Base-by-base conservation (phyloP, 2,113 vertebrate species). In the Arenaria interpres region DNA sequence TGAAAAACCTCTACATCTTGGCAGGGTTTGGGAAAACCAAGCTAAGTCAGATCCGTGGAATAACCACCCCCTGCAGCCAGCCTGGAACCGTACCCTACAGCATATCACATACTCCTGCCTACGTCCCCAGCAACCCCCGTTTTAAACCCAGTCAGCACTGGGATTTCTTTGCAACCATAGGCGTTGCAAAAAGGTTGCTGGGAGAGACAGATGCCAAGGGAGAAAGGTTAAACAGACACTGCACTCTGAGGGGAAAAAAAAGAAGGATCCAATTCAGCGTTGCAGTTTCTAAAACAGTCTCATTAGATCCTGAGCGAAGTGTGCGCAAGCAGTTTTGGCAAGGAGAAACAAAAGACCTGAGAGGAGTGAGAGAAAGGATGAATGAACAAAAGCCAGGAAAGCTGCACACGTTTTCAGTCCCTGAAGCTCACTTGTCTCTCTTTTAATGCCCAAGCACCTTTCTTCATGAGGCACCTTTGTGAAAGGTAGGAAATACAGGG, bases 161-260 rank as follows among this genome's bases (percentile, higher is more conserved):
- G 89, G 81, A 48, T 75, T 94, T 85, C 86, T 89, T 83, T 77
- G 84, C 60, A 92, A 21, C 27, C 48, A 50, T 4, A 24, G 2
- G 53, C 75, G 8, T 1, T 62, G 90, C 53, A 80, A 75, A 86
- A 30, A 71, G 63, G 72, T 67, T 74, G 63, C 78, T 6, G 32
- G 85, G 82, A 90, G 92, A 93, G 78, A 56, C 6, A 50, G 33
- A 82, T 85, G 91, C 94, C 74, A 78, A 68, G 81, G 84, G 84
- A 96, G 89, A 88, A 96, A 97, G 96, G 93, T 95, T 89, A 85
- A 95, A 56, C 18, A 90, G 95, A 57, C 28, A 25, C 14, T 72
- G 77, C 45, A 9, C 45, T 91, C 74, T 4, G 35, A 24, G 14
- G 8, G 11, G 24, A 3, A 12, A 32, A 54, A 30, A 85, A 79